Base-by-base conservation (phyloP, 2,113 vertebrate species). In the Poecilia latipinna region DNA sequence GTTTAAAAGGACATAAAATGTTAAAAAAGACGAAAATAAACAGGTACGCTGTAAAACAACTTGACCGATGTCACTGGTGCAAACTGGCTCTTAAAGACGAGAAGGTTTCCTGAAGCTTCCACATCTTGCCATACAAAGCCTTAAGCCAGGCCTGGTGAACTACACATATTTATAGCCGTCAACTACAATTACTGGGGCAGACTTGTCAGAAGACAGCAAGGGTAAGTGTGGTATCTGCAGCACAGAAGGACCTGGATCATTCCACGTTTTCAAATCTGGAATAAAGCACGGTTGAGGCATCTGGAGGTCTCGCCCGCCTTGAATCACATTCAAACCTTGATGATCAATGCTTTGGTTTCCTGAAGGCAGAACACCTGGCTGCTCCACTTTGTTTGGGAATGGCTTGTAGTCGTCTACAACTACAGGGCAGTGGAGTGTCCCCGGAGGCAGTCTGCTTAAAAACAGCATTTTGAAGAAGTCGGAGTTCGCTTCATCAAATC, bases 131-230 rank as follows among this genome's bases (percentile, higher is more conserved):
- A 4, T 65, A 65, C 24, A 35, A 24, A 24, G 7, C 32, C 22
- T 4, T 8, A 64, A 19, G 28, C 70, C 62, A 51, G 2, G 3
- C 2, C 6, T 57, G 51, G 51, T n/a, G 61, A 32, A 17, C 70
- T 87, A 90, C 33, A 90, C 74, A 37, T 74, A 39, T 8, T 90
- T 84, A 75, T 91, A 93, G 32, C 61, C 68, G 1, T 68, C 81
- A 8, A 77, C 82, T 35, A 64, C 64, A 8, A 83, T 63, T 0
- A 87, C 1, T 39, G 70, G 28, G 10, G 35, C 0, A 8, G 64
- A 48, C 17, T 26, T 42, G 12, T 61, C 19, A 33, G 72, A 39
- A 61, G 75, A n/a, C 12, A 48, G 26, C 28, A 78, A 8, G 5
- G 61, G 0, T 8, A 74, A 17, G 8, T 82, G 61, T 33, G 70